Evolutionary conservation across 2,797 vertebrate species (phyloP).

Genomic region (Cottoperca gobio): DNA sequence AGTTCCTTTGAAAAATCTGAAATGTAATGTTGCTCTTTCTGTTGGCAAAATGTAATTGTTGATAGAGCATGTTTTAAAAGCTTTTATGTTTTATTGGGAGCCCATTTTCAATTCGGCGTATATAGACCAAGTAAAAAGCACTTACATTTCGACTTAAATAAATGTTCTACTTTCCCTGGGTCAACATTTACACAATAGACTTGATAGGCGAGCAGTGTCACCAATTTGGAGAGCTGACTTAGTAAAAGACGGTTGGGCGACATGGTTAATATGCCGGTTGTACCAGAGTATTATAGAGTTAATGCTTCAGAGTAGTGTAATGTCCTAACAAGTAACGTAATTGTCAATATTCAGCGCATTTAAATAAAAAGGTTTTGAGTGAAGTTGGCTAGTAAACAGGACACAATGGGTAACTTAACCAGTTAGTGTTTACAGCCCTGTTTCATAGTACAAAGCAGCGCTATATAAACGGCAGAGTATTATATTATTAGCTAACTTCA

Average conservation of each 20-base stretch:
- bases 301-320: neutral
- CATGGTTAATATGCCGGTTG: neutral
- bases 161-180: neutral
- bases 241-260: neutral
- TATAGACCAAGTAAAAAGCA: neutral
- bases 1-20: neutral
- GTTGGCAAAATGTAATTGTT: neutral
- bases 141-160: neutral
- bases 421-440: neutral
- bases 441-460: neutral
- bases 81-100: neutral
- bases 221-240: neutral
- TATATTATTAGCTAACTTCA: neutral
- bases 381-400: neutral
- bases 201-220: neutral
- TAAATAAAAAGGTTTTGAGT: neutral
- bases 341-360: neutral
- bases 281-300: accelerated
- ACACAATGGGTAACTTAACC: neutral
- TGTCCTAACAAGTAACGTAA: neutral
- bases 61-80: neutral
- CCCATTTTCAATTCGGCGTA: neutral
- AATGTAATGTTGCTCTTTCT: neutral
- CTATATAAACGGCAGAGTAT: neutral
- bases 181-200: neutral